Evolutionary conservation across 2,888 invertebrate species (phyloP), one percentile per base, ranked within the genome.

Genomic region (Patella pellucida): DNA sequence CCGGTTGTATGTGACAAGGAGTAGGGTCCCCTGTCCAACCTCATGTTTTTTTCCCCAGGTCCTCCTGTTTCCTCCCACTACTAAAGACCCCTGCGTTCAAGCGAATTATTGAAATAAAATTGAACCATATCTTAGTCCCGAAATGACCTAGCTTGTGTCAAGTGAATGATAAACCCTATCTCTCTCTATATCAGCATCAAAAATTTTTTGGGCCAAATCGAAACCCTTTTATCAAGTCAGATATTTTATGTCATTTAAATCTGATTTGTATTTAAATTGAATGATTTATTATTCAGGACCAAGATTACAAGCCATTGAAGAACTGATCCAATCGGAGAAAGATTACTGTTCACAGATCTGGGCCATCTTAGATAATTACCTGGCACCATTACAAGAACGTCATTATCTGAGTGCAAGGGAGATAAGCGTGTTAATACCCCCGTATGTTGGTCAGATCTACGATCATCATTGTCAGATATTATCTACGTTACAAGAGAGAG

Each of bases 261-360:
- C 41, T 41, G 7, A 41, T 41, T 41, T 41, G 41, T 41, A 41
- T 41, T 41, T 1, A 41, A 41, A 41, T 41, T 41, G 41, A 41
- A 41, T 41, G 0, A 41, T 41, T 41, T 68, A 19, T 51, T 15
- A 69, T 79, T 3, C 79, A 86, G 87, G 84, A 16, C 83, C 85
- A 73, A 78, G 87, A 71, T 85, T 85, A 71, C 83, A 85, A 71
- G 81, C 85, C 41, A 84, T 84, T 2, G 79, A 87, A 74, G 92
- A 92, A 77, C 85, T 92, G 31, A 80, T 91, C 3, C 91, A 91
- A 69, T 90, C 91, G 1, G 92, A 92, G 78, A 85, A 89, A 72
- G 90, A 89, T 69, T 92, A 92, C 83, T 92, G 92, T 82, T 84
- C 88, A 19, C 89, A 89, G n/a, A 85, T 92, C 68, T 91, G 91